These are phyloP conservation scores for Cygnus olor DNA, from an alignment of 2,797 vertebrate genomes.

Conservation along the genomic window DNA sequence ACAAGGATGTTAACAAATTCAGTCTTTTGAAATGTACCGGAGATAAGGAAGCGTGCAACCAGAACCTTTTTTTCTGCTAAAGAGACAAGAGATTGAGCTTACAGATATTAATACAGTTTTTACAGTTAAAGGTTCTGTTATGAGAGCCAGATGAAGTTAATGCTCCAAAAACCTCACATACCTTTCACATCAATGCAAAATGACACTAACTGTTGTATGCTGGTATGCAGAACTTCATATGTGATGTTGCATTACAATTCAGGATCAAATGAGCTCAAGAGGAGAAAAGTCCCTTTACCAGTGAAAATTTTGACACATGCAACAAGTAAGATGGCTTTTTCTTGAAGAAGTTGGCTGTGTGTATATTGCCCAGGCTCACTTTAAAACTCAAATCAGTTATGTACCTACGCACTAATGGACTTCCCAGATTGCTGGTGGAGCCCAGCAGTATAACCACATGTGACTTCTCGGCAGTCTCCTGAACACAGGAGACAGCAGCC, in stretches of 20 bases:
- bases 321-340: background rate
- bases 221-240: fast-evolving
- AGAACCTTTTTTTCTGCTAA: background rate
- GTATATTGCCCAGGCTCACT: no score
- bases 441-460: fast-evolving
- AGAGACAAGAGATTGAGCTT: fast-evolving
- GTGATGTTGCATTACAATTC: fast-evolving
- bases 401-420: fast-evolving
- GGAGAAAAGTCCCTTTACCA: fast-evolving
- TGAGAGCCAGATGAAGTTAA: background rate
- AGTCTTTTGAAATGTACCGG: background rate
- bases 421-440: background rate
- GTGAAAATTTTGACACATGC: background rate
- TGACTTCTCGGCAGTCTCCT: background rate
- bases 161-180: background rate
- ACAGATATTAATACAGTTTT: background rate
- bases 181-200: background rate
- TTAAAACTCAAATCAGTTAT: background rate
- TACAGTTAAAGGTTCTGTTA: background rate
- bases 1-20: background rate
- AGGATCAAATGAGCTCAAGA: background rate
- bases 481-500: fast-evolving
- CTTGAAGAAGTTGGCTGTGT: fast-evolving
- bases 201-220: fast-evolving
- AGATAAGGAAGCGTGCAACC: background rate